phyloP scores from a whole-genome alignment of 2,888 invertebrate genomes.

The Sinohyriopsis cumingii region DNA sequence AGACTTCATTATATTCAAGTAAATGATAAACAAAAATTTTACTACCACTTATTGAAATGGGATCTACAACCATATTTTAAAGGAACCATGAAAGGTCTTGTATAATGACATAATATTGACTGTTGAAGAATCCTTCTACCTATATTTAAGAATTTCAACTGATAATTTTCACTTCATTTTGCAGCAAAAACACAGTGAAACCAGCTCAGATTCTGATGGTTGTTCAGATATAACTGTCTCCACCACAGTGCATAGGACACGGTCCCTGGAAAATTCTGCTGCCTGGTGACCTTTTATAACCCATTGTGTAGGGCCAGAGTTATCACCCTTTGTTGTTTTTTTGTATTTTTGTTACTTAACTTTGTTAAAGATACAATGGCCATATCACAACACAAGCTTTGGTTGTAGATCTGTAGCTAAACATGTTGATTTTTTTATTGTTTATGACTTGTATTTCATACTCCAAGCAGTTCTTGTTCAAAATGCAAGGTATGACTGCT shows the following conservation, averaged over 20 bases:
- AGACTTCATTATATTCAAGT: too few species aligned
- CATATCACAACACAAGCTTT: too few species aligned
- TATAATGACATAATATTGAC: not conserved
- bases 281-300: conserved; percentile 25
- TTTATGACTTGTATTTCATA: too few species aligned
- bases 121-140: too few species aligned
- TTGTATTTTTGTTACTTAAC: too few species aligned
- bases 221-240: conserved; percentile 63
- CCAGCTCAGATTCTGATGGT: conserved; percentile 65
- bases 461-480: too few species aligned
- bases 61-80: not conserved
- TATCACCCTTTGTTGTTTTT: too few species aligned
- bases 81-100: not conserved
- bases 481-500: too few species aligned
- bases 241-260: conserved; percentile 54
- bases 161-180: conserved; percentile 24
- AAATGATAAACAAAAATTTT: not conserved
- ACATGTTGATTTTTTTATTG: too few species aligned
- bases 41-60: not conserved
- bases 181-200: conserved; percentile 53
- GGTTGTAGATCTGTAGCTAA: too few species aligned
- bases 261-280: conserved; percentile 41
- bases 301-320: not conserved
- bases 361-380: too few species aligned
- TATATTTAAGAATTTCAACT: too few species aligned